These are phyloP conservation scores for Wasmannia auropunctata DNA, from an alignment of 1,140 invertebrate genomes.

Conservation along the genomic window DNA sequence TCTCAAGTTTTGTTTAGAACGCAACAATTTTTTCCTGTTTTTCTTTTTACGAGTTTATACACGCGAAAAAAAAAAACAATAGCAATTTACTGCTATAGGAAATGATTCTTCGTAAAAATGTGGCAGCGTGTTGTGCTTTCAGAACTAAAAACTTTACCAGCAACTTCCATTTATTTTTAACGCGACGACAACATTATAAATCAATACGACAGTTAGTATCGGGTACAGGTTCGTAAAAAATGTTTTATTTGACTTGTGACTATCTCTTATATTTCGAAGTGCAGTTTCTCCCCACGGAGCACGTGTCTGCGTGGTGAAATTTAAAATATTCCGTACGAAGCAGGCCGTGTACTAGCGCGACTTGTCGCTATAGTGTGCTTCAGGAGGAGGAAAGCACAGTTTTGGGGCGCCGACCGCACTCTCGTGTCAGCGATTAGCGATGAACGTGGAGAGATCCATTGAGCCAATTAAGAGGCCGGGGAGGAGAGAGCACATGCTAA, in stretches of 20 bases:
- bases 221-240: background rate
- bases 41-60: background rate
- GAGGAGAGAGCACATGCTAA: conserved; percentile 67
- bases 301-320: background rate
- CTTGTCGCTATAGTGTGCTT: background rate
- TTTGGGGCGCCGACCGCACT: background rate
- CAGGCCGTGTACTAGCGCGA: background rate
- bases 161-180: background rate
- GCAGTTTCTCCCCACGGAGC: background rate
- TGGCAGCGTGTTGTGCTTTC: background rate
- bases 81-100: background rate
- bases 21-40: background rate
- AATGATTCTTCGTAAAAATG: background rate
- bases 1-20: background rate
- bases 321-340: background rate
- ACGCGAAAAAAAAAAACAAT: background rate
- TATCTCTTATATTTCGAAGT: background rate
- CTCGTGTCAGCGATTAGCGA: conserved; percentile 65
- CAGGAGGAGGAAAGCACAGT: background rate
- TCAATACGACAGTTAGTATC: background rate
- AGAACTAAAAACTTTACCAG: background rate
- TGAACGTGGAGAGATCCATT: conserved; percentile 69
- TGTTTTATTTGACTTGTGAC: background rate
- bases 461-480: conserved; percentile 69
- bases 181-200: background rate